Base-by-base conservation (phyloP, 2,797 vertebrate species). In the Eulemur coronatus region DNA sequence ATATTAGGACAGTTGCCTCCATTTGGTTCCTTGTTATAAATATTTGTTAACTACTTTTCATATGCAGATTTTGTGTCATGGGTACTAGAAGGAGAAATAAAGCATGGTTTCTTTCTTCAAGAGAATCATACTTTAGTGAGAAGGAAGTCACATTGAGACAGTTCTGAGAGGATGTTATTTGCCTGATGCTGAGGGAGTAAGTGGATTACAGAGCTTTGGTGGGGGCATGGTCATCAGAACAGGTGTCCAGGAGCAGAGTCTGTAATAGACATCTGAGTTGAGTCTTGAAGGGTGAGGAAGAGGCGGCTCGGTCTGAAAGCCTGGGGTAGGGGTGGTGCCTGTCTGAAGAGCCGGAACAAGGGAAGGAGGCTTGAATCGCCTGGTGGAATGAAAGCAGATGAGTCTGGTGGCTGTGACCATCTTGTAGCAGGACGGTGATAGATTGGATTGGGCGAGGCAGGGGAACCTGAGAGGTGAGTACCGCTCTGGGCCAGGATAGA, bases 31-130 rank as follows among this genome's bases (percentile, higher is more conserved):
- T 95, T 94, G 69, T 92, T 61, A 67, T 73, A 91, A 80, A 43
- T 93, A 67, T 82, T 95, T 97, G 59, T 84, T 88, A 78, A 92
- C 50, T 33, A 28, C n/a, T 88, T 89, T 82, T 80, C 92, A 67
- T 82, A 24, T 86, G 43, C 82, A 87, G 76, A 94, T 89, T 97
- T 75, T 81, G 28, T 61, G 50, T 91, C 69, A 50, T 75, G n/a
- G 67, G 22, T 81, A 63, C 59, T 57, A 76, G 79, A 79, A 65
- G 94, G 79, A 84, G 75, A 87, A 87, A 59, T 80, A 87, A 90
- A 43, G 33, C 76, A 63, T 63, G 18, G 3, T 75, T 95, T 75
- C 46, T 94, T 87, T 92, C 55, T 90, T 57, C 3, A 78, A 48
- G 65, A 96, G 69, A 61, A 41, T 80, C 35, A 14, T 89, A 38